These are phyloP conservation scores for Patella vulgata DNA, from an alignment of 1,140 invertebrate genomes.

Conservation along the genomic window DNA sequence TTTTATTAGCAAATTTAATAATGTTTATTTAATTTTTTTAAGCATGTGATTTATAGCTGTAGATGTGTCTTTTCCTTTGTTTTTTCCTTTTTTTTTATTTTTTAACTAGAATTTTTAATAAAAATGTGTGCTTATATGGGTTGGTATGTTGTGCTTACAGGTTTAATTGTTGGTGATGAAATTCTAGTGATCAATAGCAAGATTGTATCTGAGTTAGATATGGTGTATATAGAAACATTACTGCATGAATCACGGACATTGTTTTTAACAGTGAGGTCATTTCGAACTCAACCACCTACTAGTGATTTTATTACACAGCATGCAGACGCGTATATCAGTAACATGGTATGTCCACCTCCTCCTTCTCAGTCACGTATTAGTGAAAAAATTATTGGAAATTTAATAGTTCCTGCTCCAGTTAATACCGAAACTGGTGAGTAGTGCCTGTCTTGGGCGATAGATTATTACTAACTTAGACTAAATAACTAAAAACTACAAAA, in stretches of 20 bases:
- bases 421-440: conserved; percentile 29
- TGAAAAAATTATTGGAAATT: conserved; percentile 93
- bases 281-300: conserved; percentile 87
- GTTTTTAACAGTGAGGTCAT: conserved; percentile 98
- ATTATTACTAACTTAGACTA: neutral
- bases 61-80: too few species aligned
- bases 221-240: conserved; percentile 97
- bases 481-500: too few species aligned
- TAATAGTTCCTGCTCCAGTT: conserved; percentile 91
- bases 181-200: conserved; percentile 99
- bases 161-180: conserved; percentile 96
- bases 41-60: too few species aligned
- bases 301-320: conserved; percentile 44
- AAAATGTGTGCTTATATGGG: too few species aligned
- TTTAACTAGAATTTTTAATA: too few species aligned
- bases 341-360: conserved; percentile 93
- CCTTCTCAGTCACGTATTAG: conserved; percentile 87
- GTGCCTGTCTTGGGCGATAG: neutral
- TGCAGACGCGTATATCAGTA: conserved; percentile 85
- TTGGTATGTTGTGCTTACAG: too few species aligned
- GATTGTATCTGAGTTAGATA: conserved; percentile 96
- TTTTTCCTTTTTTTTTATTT: too few species aligned
- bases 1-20: too few species aligned
- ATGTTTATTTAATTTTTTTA: too few species aligned
- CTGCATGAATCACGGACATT: conserved; percentile 93